Conservation (phyloP, 1,140 invertebrate species). For the Drosophila mayri region DNA sequence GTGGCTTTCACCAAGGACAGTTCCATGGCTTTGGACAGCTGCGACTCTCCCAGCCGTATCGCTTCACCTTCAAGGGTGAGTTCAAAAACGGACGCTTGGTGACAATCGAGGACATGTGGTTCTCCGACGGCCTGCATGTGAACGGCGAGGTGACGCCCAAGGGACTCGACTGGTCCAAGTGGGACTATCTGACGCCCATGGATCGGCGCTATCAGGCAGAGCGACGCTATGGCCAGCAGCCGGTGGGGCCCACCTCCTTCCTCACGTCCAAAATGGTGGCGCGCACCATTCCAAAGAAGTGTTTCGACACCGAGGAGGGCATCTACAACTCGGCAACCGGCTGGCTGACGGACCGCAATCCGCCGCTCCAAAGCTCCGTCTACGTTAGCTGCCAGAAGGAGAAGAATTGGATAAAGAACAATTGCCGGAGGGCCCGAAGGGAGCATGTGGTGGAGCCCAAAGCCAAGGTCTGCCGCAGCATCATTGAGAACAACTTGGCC, state of each 20-base stretch:
- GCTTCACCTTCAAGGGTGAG: conserved; percentile 67
- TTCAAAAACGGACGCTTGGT: conserved; percentile 56
- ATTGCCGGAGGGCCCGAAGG: conserved; percentile 49
- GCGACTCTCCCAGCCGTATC: conserved; percentile 56
- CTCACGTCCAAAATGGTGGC: conserved; percentile 45
- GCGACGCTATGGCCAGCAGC: conserved; percentile 50
- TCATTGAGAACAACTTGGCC: conserved; percentile 55
- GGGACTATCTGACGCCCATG: conserved; percentile 58
- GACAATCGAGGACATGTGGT: conserved; percentile 71
- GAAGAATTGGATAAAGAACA: conserved; percentile 46
- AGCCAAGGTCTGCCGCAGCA: conserved; percentile 40
- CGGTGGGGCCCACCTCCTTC: conserved; percentile 65
- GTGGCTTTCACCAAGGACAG: conserved; percentile 51
- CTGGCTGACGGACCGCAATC: conserved; percentile 47
- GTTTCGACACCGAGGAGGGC: conserved; percentile 68
- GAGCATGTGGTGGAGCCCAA: conserved; percentile 31
- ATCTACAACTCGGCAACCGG: conserved; percentile 48
- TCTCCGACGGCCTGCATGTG: conserved; percentile 63
- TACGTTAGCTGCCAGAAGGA: conserved; percentile 58
- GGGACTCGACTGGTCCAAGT: conserved; percentile 43
- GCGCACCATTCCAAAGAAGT: conserved; percentile 25
- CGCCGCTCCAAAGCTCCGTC: conserved; percentile 34
- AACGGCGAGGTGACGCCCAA: conserved; percentile 34
- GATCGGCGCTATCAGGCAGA: conserved; percentile 71
- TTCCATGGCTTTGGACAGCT: conserved; percentile 73